Evolutionary conservation across 2,113 vertebrate species (phyloP).

Genomic region (Orthonyx spaldingii): DNA sequence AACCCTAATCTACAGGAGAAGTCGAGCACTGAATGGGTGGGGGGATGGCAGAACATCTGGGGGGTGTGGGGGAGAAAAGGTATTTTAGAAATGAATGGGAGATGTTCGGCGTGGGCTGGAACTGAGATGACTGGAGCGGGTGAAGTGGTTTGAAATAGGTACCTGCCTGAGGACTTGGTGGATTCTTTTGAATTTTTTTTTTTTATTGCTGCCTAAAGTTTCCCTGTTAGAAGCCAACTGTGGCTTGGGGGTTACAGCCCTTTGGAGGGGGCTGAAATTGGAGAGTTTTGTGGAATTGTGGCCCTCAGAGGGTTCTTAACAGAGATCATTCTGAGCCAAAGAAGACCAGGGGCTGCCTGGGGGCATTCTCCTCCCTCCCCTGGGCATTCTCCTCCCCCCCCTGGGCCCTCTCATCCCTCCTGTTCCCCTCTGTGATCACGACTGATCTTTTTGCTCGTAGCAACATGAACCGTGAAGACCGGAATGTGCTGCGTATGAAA

Average conservation of each 20-base stretch:
- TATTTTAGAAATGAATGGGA: constrained; percentile 16
- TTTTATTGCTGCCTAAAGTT: not conserved
- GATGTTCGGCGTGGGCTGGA: not conserved
- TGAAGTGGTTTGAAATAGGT: not conserved
- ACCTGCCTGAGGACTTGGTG: constrained; percentile 13
- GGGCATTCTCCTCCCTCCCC: not conserved
- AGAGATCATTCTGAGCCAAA: not conserved
- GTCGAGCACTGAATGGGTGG: not conserved
- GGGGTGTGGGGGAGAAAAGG: not conserved
- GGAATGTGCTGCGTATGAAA: constrained; percentile 99
- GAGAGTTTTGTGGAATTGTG: not conserved
- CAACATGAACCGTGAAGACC: constrained; percentile 99
- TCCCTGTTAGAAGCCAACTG: not conserved
- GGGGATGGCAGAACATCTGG: not conserved
- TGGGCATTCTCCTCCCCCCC: not conserved
- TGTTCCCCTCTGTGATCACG: constrained; percentile 40
- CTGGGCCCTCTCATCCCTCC: not conserved
- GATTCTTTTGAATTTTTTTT: not conserved
- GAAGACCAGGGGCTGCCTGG: not conserved
- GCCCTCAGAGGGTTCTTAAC: not conserved
- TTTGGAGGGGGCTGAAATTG: not conserved
- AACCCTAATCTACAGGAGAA: constrained; percentile 34
- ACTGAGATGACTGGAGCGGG: not conserved
- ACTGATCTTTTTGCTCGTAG: constrained; percentile 75
- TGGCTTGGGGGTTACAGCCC: not conserved